A percentile compares a stretch with the other conserved stretches of the same genome.
These are phyloP conservation scores for Hylyphantes graminicola DNA, from an alignment of 1,140 invertebrate species.

Conservation along the genomic window DNA sequence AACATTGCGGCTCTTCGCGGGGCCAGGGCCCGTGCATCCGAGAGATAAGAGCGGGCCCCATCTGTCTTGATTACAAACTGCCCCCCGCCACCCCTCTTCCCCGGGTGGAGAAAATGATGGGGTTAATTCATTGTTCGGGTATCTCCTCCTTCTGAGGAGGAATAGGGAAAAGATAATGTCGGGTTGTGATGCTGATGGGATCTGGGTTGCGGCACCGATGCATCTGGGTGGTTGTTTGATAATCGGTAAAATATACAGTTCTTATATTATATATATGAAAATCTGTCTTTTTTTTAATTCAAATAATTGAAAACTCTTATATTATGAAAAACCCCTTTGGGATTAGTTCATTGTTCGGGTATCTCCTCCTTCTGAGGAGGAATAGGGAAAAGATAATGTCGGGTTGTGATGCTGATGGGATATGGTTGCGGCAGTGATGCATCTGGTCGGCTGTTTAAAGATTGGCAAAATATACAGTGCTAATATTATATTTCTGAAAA, in stretches of 20 bases:
- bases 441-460: not conserved
- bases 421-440: not conserved
- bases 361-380: not conserved
- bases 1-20: slow-evolving; percentile 54
- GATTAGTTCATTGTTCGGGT: slow-evolving; percentile 51
- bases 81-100: not conserved
- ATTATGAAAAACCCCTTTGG: too few species aligned
- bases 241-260: not conserved
- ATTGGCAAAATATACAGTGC: not conserved
- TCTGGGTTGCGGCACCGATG: not conserved
- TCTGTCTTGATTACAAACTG: slow-evolving; percentile 61
- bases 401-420: not conserved
- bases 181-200: not conserved
- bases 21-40: slow-evolving; percentile 50
- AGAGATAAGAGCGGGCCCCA: slow-evolving; percentile 59
- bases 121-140: slow-evolving; percentile 53
- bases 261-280: not conserved
- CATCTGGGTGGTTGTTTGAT: not conserved
- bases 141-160: not conserved
- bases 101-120: slow-evolving; percentile 35
- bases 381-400: slow-evolving; percentile 29
- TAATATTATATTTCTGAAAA: not conserved
- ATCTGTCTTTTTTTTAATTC: not conserved
- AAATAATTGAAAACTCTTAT: too few species aligned
- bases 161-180: slow-evolving; percentile 29